Base-by-base conservation (phyloP, 2,888 invertebrate species). In the Lasius fuliginosus region DNA sequence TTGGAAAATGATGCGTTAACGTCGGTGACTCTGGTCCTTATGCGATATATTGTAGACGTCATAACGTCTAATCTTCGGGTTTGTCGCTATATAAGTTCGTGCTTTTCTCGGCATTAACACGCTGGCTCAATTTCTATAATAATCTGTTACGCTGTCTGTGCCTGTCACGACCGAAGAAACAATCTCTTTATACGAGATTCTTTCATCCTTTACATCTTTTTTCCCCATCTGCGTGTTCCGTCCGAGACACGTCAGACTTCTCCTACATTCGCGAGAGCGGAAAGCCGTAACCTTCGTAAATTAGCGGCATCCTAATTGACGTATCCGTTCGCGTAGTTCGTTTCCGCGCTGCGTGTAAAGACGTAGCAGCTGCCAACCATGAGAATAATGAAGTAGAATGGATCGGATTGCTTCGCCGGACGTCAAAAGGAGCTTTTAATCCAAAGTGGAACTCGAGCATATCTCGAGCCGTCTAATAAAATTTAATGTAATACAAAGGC, bases 291-390 rank as follows among this genome's bases (percentile, higher is more conserved):
- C 91, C 89, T 87, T 84, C 81, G 83, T 82, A 86, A 92, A 91
- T 90, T 91, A 89, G 88, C 83, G 73, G 79, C 87, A 84, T 90
- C 86, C 90, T 91, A 92, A 91, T 91, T 90, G 91, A 88, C 88
- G 84, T 90, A 90, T 91, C 90, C 92, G 91, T 90, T 85, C 69
- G 76, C 65, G 76, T 56, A 60, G 53, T n/a, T 67, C 36, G 36
- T 81, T 85, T 71, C 82, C 65, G 87, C 76, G 42, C 9, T 49
- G 67, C 79, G 67, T 23, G 23, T 82, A 60, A 76, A 33, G 46
- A 64, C 81, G 77, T 33, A 23, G 15, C 36, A 18, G 23, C 36
- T 58, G 46, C 42, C 67, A 76, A 58, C 67, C 58, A 68, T 65
- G 73, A 81, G 84, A 86, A 84, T 77, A 83, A 83, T 82, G 64